Conservation (phyloP, 2,888 invertebrate genomes). For the Ophion slaviceki region DNA sequence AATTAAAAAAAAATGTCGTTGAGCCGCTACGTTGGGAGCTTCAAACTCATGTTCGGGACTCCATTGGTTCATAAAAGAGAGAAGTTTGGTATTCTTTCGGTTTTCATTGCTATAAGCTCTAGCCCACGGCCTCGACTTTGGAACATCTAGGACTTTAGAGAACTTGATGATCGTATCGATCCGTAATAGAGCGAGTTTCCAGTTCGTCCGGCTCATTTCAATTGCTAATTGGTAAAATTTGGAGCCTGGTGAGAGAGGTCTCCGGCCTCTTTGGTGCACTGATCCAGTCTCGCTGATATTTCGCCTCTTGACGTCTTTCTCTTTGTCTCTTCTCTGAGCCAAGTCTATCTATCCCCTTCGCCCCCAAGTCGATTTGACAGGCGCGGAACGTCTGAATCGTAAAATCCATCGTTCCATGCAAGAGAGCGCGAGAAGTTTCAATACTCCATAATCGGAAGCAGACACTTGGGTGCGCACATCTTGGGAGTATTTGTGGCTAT, state of each 20-base stretch:
- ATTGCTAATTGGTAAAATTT: neutral
- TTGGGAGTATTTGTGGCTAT: conserved; percentile 28
- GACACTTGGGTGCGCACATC: neutral
- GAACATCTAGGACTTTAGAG: too few species aligned
- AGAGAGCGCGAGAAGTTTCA: conserved; percentile 10
- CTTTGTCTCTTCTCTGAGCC: neutral
- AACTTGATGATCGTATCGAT: too few species aligned
- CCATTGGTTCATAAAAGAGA: too few species aligned
- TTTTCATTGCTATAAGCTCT: too few species aligned
- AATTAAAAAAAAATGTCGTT: too few species aligned
- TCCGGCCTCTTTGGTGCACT: too few species aligned
- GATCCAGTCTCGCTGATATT: neutral
- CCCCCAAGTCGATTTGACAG: neutral
- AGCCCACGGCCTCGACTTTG: too few species aligned
- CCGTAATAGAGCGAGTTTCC: neutral
- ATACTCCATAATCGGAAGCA: conserved; percentile 50
- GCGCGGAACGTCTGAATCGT: neutral
- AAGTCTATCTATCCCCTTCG: conserved; percentile 21
- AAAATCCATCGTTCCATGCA: conserved; percentile 20
- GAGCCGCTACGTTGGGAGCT: too few species aligned
- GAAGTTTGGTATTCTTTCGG: too few species aligned
- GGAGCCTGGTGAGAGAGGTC: too few species aligned
- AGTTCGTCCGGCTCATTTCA: neutral
- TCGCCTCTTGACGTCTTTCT: conserved; percentile 16
- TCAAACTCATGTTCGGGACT: too few species aligned